Evolutionary conservation across 2,113 vertebrate species (phyloP), one percentile per base, ranked within the genome.

Genomic region (Pseudois nayaur): DNA sequence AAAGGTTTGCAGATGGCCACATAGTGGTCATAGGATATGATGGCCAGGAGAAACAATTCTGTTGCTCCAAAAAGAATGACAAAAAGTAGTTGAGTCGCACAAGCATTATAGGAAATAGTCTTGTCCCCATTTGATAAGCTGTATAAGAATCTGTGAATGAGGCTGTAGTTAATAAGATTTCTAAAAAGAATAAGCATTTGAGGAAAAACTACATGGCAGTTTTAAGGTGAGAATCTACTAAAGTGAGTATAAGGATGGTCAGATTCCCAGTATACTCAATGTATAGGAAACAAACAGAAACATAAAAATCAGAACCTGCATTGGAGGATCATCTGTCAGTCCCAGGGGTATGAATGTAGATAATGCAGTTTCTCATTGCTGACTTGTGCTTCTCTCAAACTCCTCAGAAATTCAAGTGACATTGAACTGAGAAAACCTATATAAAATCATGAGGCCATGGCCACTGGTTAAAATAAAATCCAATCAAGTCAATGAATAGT

Each of bases 281-380:
- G 31, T 64, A 17, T 64, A 64, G 62, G 31, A 64, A 64, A 64
- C 62, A n/a, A 64, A n/a, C 31, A 64, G 62, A 64, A 64, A 64
- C 31, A 17, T n/a, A 64, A 64, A 64, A n/a, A 64, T 17, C 62
- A 64, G 62, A n/a, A 64, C 62, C 31, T 64, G 31, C 62, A 36
- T 36, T 67, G 33, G 8, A 67, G 33, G 64, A 36, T 10, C 64
- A 67, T n/a, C 33, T 21, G 8, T 67, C 64, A 67, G 33, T 67
- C 64, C 64, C 64, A 67, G 64, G 17, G 21, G 33, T n/a, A 36
- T 67, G 17, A 67, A 67, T 67, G 84, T 89, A 19, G 71, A 87
- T 33, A 98, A 31, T 17, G 95, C 50, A 60, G 78, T 98, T 98
- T 84, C 33, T 93, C 82, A 84, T 52, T 43, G 9, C 29, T 10